These are phyloP conservation scores for Meteorus cinctellus DNA, from an alignment of 2,888 invertebrate genomes.

Conservation along the genomic window DNA sequence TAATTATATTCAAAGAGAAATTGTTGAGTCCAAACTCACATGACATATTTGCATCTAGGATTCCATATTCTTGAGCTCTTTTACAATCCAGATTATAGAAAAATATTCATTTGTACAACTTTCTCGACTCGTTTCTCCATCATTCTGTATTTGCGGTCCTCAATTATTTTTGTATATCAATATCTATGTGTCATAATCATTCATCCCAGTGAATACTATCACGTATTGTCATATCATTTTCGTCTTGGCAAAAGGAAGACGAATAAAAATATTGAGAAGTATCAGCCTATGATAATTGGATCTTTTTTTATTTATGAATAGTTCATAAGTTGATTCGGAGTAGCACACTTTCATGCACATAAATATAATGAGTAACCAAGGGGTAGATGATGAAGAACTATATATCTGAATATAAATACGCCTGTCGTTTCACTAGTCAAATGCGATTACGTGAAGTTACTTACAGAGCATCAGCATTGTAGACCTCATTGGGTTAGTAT, in stretches of 20 bases:
- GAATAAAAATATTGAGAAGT: not conserved
- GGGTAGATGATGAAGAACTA: not conserved
- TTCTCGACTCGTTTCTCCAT: not conserved
- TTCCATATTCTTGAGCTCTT: constrained; percentile 12
- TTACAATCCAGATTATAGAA: not conserved
- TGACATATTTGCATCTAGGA: constrained; percentile 54
- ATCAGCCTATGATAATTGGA: not conserved
- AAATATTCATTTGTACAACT: not conserved
- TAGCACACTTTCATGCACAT: not conserved
- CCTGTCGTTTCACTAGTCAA: not conserved
- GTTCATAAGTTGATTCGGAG: not conserved
- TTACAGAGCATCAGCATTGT: constrained; percentile 34
- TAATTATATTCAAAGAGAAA: constrained; percentile 48
- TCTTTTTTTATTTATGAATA: not conserved
- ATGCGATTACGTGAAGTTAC: constrained; percentile 21
- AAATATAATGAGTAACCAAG: not conserved
- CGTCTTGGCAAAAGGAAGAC: constrained; percentile 48
- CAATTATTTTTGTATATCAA: not conserved
- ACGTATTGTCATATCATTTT: no score
- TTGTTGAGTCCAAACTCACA: constrained; percentile 65
- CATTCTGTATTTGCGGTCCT: not conserved
- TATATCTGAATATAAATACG: not conserved
- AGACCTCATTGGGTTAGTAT: constrained; percentile 1
- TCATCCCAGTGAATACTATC: not conserved
- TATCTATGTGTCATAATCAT: not conserved